Conservation (phyloP, 2,113 vertebrate species). For the Limanda limanda region DNA sequence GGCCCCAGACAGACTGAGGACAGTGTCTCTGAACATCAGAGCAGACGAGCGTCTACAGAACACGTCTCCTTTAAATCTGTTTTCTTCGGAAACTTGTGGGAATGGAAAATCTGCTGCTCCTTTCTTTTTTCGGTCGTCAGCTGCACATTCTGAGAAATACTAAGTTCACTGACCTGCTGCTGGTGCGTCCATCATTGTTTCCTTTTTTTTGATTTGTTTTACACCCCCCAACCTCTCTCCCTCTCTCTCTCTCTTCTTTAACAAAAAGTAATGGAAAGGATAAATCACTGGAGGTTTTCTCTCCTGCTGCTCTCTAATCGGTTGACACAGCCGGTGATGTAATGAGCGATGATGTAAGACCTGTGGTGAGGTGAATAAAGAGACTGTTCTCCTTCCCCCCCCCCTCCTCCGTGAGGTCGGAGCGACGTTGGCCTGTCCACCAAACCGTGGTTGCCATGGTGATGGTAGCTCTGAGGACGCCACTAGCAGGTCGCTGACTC, state of each 20-base stretch:
- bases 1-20: too few species aligned
- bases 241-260: neutral
- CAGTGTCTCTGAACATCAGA: too few species aligned
- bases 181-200: neutral
- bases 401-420: neutral
- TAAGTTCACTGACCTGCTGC: neutral
- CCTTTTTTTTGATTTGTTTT: neutral
- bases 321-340: slow-evolving; percentile 9
- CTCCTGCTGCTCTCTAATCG: slow-evolving; percentile 20
- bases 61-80: too few species aligned
- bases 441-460: slow-evolving; percentile 45
- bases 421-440: neutral
- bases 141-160: neutral
- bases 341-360: slow-evolving; percentile 30
- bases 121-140: too few species aligned
- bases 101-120: too few species aligned
- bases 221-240: too few species aligned
- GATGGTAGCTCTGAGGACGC: slow-evolving; percentile 1
- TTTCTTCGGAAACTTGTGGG: neutral
- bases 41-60: too few species aligned
- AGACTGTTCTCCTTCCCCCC: slow-evolving; percentile 12
- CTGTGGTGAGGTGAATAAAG: slow-evolving; percentile 26
- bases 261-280: neutral
- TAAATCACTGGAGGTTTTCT: slow-evolving; percentile 1
- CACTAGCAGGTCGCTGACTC: slow-evolving; percentile 14